Base-by-base conservation (phyloP, 2,113 vertebrate genomes). In the Pandion haliaetus region DNA sequence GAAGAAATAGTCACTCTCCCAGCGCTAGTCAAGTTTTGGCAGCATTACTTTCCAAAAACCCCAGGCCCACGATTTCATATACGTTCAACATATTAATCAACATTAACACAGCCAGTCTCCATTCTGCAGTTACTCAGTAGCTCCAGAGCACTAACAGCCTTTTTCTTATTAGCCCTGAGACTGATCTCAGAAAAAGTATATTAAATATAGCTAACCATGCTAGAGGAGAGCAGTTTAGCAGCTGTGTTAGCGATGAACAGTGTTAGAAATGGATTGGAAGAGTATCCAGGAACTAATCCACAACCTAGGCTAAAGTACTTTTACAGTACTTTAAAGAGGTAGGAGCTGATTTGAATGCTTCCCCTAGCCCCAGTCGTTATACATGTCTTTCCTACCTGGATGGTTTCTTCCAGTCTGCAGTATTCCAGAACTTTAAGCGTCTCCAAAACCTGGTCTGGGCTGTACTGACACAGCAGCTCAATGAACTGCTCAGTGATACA, bases 381-480 rank as follows among this genome's bases (percentile, higher is more conserved):
- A 9, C 3, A 20, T 7, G 8, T 54, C n/a, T 28, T 59, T 61
- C 94, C 97, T 95, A 99, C 99, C 97, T 99, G 98, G 95, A 99
- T 98, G 81, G 99, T 98, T 95, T 99, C 99, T 92, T 99, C 99
- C 73, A 99, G 97, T 32, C 99, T 98, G 97, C 99, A 99, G 95
- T 97, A 98, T 87, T 99, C 99, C 49, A 99, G 99, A 40, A 98
- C 98, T 86, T 97, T 98, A 34, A 99, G 98, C 0, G 98, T 99
- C 81, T 97, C 96, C 88, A 98, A 97, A 78, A 99, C 99, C 50
- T 99, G 94, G 32, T 97, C 84, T 36, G 99, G 99, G 66, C 83
- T 98, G 86, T 99, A 99, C 66, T 98, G 99, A 91, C 99, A 99
- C 62, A 99, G 89, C 44, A 99, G 94, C 49, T 99, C 98, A 21